These are phyloP conservation scores for Diarsia brunnea DNA, from an alignment of 2,888 invertebrate genomes.

Conservation along the genomic window DNA sequence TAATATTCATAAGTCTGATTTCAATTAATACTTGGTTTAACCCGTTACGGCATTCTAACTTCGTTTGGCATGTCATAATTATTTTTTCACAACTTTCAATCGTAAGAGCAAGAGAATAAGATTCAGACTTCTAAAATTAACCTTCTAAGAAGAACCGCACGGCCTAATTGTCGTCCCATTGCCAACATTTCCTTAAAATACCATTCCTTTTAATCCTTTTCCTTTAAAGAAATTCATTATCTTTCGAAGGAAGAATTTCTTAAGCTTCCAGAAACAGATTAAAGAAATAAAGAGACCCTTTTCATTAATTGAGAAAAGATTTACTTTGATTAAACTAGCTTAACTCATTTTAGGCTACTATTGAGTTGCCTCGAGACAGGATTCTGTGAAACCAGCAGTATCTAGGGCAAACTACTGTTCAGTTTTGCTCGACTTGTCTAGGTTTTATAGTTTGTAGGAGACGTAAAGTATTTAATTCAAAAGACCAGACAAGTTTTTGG, in stretches of 20 bases:
- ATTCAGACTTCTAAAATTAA: not conserved
- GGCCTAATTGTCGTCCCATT: conserved; percentile 26
- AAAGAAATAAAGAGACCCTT: conserved; percentile 58
- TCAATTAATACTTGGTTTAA: not conserved
- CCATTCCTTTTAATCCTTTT: conserved; percentile 42
- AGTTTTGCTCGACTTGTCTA: conserved; percentile 24
- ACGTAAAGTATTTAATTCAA: not conserved
- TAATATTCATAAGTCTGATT: not conserved
- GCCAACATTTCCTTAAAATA: conserved; percentile 33
- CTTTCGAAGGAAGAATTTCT: conserved; percentile 52
- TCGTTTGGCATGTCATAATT: not conserved
- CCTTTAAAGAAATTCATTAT: conserved; percentile 55
- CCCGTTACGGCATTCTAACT: not conserved
- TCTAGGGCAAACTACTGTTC: conserved; percentile 48
- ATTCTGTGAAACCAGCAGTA: conserved; percentile 42
- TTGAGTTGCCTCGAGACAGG: conserved; percentile 33
- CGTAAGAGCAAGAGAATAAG: not conserved
- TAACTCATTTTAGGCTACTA: conserved; percentile 57
- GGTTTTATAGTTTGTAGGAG: not conserved
- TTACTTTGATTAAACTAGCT: conserved; percentile 64
- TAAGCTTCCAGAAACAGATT: conserved; percentile 64
- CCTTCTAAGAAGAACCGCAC: not conserved
- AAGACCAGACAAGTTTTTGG: not conserved
- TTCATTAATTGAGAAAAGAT: conserved; percentile 65
- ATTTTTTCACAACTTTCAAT: not conserved